These are phyloP conservation scores for Drusus annulatus DNA, from an alignment of 1,140 invertebrate genomes.

Conservation along the genomic window DNA sequence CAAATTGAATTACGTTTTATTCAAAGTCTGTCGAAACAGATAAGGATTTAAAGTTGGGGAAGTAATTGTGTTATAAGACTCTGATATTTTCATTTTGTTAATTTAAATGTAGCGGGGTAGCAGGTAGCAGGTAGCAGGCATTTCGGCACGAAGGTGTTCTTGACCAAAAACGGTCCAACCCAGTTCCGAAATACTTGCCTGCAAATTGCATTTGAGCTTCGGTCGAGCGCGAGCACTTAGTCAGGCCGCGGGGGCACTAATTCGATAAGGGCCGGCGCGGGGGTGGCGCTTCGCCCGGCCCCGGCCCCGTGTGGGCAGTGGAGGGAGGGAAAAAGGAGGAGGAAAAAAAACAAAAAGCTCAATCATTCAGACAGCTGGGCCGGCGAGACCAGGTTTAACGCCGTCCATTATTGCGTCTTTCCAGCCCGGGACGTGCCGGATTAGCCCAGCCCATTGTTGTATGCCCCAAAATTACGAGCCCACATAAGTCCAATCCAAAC, in stretches of 20 bases:
- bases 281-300: constrained; percentile 32
- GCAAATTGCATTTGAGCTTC: constrained; percentile 56
- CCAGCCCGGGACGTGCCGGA: constrained; percentile 53
- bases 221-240: constrained; percentile 53
- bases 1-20: no score
- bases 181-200: constrained; percentile 46
- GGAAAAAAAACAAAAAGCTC: constrained; percentile 55
- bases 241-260: constrained; percentile 50
- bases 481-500: constrained; percentile 25
- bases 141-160: constrained; percentile 1
- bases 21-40: no score
- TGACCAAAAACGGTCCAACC: constrained; percentile 40
- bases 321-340: constrained; percentile 20
- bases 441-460: constrained; percentile 55
- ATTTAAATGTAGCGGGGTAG: no score
- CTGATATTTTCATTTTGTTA: not conserved
- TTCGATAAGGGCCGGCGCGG: constrained; percentile 50
- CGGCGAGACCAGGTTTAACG: constrained; percentile 53
- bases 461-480: constrained; percentile 31
- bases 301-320: constrained; percentile 7
- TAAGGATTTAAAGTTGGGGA: not conserved
- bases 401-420: constrained; percentile 58
- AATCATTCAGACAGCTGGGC: constrained; percentile 56
- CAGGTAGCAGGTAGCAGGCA: no score
- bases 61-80: not conserved